Evolutionary conservation across 2,113 vertebrate genomes (phyloP).

Genomic region (Carassius carassius): DNA sequence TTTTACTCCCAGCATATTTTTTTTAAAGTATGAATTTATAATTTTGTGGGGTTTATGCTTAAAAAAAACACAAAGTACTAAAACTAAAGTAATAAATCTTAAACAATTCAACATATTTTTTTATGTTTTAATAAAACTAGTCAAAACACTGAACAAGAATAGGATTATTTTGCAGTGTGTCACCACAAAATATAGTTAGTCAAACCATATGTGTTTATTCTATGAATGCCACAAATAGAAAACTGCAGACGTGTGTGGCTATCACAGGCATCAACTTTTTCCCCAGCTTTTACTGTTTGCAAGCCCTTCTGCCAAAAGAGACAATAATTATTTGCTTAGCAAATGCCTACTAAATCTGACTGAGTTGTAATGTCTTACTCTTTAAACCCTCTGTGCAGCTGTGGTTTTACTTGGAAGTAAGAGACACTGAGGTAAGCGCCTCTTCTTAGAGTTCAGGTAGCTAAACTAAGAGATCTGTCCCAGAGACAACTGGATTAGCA

Average conservation of each 20-base stretch:
- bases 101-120: no score
- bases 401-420: conserved; percentile 2
- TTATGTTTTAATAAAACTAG: neutral
- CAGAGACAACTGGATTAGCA: neutral
- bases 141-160: neutral
- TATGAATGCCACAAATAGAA: neutral
- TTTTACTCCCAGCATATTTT: no score
- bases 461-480: conserved; percentile 11
- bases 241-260: neutral
- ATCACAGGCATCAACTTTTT: neutral
- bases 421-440: conserved; percentile 16
- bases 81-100: neutral
- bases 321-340: conserved; percentile 25
- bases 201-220: neutral
- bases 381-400: conserved; percentile 13
- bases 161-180: neutral
- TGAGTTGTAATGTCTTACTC: conserved; percentile 18
- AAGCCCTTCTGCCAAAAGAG: neutral
- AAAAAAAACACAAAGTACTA: neutral
- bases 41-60: neutral
- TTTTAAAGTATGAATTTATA: no score
- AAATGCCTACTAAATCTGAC: conserved; percentile 29
- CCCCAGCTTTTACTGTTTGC: neutral
- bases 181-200: neutral
- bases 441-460: conserved; percentile 22